A percentile compares a stretch with the other conserved stretches of the same genome.
These are phyloP conservation scores for Tricholauxania praeusta DNA, from an alignment of 2,888 invertebrate species.

Conservation along the genomic window DNA sequence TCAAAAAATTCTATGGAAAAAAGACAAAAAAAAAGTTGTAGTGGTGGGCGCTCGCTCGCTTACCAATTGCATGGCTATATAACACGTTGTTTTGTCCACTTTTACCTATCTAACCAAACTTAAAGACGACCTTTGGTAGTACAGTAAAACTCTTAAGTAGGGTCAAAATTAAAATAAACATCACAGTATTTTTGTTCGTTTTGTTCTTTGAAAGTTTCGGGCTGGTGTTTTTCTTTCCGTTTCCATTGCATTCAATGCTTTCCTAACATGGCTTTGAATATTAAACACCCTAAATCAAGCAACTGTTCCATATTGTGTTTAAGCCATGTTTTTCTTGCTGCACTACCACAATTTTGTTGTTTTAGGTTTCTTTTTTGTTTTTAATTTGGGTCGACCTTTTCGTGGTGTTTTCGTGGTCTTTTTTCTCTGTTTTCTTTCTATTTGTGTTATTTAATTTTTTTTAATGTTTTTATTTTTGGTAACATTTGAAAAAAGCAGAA, in stretches of 20 bases:
- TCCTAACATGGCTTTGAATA: constrained; percentile 32
- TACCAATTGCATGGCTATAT: too few relatives aligned
- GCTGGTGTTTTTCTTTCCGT: constrained; percentile 23
- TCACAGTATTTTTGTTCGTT: constrained; percentile 21
- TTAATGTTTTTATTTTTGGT: constrained; percentile 50
- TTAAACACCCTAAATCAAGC: constrained; percentile 34
- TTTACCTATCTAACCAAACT: background rate
- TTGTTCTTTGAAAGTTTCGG: background rate
- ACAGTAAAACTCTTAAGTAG: constrained; percentile 53
- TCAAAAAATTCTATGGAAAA: constrained; percentile 52
- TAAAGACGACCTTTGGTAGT: constrained; percentile 4
- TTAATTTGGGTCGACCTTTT: constrained; percentile 7
- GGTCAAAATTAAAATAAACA: constrained; percentile 64
- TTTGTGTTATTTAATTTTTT: constrained; percentile 37
- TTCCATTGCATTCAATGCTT: constrained; percentile 5
- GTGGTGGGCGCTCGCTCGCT: constrained; percentile 20
- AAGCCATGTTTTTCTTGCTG: constrained; percentile 55
- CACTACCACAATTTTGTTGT: constrained; percentile 50
- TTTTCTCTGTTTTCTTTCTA: constrained; percentile 42
- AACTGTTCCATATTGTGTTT: constrained; percentile 40
- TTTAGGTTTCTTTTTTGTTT: constrained; percentile 52
- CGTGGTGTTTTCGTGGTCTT: constrained; percentile 42
- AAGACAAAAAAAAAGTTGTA: background rate
- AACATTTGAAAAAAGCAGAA: constrained; percentile 52
- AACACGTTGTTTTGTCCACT: constrained; percentile 1